Evolutionary conservation across 1,140 invertebrate species (phyloP).

Genomic region (Carposina sasakii): DNA sequence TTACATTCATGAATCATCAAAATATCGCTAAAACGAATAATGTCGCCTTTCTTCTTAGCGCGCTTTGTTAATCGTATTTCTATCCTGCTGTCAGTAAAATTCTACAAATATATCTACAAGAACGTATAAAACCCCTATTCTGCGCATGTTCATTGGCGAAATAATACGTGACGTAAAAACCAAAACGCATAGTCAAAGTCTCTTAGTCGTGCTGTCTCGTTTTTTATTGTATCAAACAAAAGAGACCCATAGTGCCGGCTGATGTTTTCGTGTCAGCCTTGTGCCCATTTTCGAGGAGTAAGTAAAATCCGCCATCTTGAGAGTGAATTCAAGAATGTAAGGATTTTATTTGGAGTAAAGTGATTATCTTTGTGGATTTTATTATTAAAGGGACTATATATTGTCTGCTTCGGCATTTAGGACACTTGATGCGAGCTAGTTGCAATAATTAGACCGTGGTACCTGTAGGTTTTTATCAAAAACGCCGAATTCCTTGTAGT

Average conservation of each 20-base stretch:
- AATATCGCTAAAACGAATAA: conserved; percentile 8
- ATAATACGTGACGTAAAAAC: conserved; percentile 62
- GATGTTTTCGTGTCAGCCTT: conserved; percentile 73
- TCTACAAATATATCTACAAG: too few species aligned
- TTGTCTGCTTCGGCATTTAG: conserved; percentile 38
- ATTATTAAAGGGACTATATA: conserved; percentile 60
- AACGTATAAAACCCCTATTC: too few species aligned
- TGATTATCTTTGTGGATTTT: conserved; percentile 65
- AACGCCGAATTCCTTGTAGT: conserved; percentile 67
- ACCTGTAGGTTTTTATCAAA: conserved; percentile 43
- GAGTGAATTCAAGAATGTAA: conserved; percentile 71
- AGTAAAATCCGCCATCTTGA: conserved; percentile 73
- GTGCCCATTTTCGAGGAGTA: conserved; percentile 71
- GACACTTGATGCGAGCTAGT: conserved; percentile 37
- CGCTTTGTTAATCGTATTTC: too few species aligned
- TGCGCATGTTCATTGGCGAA: conserved; percentile 66
- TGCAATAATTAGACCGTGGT: conserved; percentile 44
- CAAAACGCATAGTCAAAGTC: conserved; percentile 55
- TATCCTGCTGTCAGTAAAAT: too few species aligned
- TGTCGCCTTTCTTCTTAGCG: conserved; percentile 11
- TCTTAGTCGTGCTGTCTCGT: conserved; percentile 61
- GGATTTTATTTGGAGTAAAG: conserved; percentile 66
- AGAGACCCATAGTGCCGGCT: conserved; percentile 67
- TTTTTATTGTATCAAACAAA: conserved; percentile 52
- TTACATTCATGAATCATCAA: too few species aligned